Conservation (phyloP, 2,888 invertebrate species). For the Amiota communis region DNA sequence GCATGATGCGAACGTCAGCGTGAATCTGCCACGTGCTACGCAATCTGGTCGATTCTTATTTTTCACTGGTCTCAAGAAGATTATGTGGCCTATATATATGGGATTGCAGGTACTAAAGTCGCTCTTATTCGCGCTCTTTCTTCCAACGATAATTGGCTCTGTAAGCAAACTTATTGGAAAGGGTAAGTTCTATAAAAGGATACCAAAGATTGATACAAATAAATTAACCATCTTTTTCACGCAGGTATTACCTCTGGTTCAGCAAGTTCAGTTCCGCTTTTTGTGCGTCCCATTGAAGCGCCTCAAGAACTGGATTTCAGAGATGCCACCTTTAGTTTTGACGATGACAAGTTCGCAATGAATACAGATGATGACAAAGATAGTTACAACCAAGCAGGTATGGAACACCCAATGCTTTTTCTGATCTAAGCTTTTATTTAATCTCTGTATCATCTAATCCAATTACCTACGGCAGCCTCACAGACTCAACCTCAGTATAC, state of each 20-base stretch:
- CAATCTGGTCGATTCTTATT: constrained; percentile 79
- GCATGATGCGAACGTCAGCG: constrained; percentile 73
- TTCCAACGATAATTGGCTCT: constrained; percentile 87
- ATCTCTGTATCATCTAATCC: neutral
- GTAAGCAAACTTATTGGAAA: constrained; percentile 88
- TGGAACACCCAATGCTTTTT: constrained; percentile 16
- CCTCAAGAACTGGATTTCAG: constrained; percentile 85
- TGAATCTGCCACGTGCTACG: constrained; percentile 76
- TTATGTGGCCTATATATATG: constrained; percentile 86
- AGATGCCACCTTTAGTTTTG: constrained; percentile 78
- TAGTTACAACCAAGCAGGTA: constrained; percentile 68
- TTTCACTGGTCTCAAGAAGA: constrained; percentile 84
- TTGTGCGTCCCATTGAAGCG: constrained; percentile 70
- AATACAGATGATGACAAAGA: constrained; percentile 54
- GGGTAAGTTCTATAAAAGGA: constrained; percentile 75
- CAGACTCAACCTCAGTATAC: constrained; percentile 72
- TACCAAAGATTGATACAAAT: neutral
- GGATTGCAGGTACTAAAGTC: constrained; percentile 89
- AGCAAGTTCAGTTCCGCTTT: constrained; percentile 69
- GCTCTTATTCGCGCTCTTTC: constrained; percentile 86
- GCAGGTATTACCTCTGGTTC: constrained; percentile 70
- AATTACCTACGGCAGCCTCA: constrained; percentile 64
- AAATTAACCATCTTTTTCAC: neutral
- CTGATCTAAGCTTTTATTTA: constrained; percentile 35
- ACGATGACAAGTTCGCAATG: constrained; percentile 57